Evolutionary conservation across 2,113 vertebrate species (phyloP).

Genomic region (Notechis scutatus): DNA sequence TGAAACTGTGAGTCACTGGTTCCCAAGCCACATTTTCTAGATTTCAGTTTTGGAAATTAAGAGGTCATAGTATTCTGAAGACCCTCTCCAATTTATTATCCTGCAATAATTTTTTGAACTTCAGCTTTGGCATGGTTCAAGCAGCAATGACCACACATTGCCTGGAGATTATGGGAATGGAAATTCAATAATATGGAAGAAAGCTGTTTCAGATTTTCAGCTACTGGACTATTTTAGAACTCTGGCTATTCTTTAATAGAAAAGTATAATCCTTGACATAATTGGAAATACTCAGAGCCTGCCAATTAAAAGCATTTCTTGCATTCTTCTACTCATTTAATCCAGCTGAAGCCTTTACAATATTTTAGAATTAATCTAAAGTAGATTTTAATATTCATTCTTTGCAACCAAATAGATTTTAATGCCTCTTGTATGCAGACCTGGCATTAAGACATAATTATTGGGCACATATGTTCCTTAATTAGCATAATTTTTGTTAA

Average conservation of each 20-base stretch:
- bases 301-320: conserved; percentile 37
- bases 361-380: conserved; percentile 32
- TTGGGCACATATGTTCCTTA: background rate
- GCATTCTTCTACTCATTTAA: conserved; percentile 53
- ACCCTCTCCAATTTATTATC: background rate
- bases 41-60: background rate
- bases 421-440: conserved; percentile 23
- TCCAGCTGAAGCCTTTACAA: conserved; percentile 49
- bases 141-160: background rate
- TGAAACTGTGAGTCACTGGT: background rate
- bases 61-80: background rate
- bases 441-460: conserved; percentile 13
- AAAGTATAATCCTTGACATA: conserved; percentile 41
- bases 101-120: background rate
- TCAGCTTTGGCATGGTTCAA: background rate
- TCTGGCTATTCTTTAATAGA: conserved; percentile 28
- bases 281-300: conserved; percentile 18
- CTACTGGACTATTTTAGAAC: background rate
- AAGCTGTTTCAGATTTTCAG: background rate
- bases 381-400: conserved; percentile 22
- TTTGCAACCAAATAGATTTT: background rate
- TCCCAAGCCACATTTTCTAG: background rate
- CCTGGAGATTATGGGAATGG: background rate
- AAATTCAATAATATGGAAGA: background rate
- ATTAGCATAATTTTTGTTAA: accelerated